Evolutionary conservation across 2,113 vertebrate genomes (phyloP).

Genomic region (Pteropus alecto): DNA sequence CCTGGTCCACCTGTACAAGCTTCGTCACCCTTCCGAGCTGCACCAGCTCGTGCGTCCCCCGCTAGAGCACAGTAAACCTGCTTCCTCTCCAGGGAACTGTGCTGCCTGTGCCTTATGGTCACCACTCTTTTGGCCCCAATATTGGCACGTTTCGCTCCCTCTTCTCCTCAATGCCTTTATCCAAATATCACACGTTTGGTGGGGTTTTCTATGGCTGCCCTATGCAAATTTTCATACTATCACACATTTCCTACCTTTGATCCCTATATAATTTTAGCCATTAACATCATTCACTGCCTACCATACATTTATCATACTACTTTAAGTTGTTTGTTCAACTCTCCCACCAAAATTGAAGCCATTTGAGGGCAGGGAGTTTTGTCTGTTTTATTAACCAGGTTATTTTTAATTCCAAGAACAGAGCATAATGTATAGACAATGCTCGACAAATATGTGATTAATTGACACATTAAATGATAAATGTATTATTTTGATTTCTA

Average conservation of each 20-base stretch:
- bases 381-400: not conserved
- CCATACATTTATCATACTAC: not conserved
- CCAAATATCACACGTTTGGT: not conserved
- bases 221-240: not conserved
- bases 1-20: not conserved
- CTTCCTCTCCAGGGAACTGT: not conserved
- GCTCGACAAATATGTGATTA: not conserved
- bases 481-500: not conserved
- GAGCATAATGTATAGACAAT: not conserved
- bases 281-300: fast-evolving
- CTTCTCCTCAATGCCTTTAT: not conserved
- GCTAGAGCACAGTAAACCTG: no score
- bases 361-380: not conserved
- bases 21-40: fast-evolving
- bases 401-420: not conserved
- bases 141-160: not conserved
- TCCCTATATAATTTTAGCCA: not conserved
- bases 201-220: not conserved
- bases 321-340: not conserved
- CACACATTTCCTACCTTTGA: not conserved
- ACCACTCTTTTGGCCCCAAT: not conserved
- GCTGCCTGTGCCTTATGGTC: not conserved
- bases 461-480: not conserved
- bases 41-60: not conserved
- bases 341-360: not conserved